A percentile compares a stretch with the other conserved stretches of the same genome.
Conservation (phyloP, 2,113 vertebrate species). For the Delphinapterus leucas region DNA sequence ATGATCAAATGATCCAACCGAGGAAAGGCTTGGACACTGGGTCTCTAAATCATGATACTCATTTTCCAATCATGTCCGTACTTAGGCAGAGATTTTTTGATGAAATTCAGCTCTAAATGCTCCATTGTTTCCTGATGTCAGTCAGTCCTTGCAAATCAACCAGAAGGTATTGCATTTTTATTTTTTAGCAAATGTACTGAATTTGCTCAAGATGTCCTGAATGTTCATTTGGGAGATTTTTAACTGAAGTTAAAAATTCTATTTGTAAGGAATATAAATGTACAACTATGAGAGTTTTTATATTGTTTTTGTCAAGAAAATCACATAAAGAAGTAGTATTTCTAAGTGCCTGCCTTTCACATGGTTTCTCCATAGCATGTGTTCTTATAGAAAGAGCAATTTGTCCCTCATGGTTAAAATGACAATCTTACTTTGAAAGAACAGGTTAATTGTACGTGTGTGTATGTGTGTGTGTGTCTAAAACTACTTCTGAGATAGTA, state of each 20-base stretch:
- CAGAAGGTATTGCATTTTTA: constrained; percentile 3
- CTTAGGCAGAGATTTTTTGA: not conserved
- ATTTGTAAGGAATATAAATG: not conserved
- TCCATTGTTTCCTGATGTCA: not conserved
- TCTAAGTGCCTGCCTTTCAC: not conserved
- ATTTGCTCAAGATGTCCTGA: not conserved
- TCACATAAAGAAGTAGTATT: not conserved
- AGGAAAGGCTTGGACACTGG: too few species aligned
- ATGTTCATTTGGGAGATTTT: constrained; percentile 18
- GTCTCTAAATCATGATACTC: not conserved
- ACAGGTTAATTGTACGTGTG: not conserved
- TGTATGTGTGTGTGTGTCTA: not conserved
- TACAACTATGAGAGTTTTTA: not conserved
- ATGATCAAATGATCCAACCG: not conserved
- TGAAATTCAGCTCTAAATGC: not conserved
- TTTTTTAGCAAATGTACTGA: not conserved
- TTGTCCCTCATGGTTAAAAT: not conserved
- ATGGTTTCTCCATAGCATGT: not conserved
- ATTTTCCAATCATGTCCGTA: not conserved
- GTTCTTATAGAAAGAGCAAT: not conserved
- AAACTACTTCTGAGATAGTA: not conserved
- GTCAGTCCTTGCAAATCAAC: not conserved
- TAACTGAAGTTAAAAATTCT: not conserved
- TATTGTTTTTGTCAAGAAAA: not conserved
- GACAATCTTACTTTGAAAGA: not conserved